These are phyloP conservation scores for Motacilla tschutschensis DNA, from an alignment of 2,113 vertebrate genomes.

Conservation along the genomic window DNA sequence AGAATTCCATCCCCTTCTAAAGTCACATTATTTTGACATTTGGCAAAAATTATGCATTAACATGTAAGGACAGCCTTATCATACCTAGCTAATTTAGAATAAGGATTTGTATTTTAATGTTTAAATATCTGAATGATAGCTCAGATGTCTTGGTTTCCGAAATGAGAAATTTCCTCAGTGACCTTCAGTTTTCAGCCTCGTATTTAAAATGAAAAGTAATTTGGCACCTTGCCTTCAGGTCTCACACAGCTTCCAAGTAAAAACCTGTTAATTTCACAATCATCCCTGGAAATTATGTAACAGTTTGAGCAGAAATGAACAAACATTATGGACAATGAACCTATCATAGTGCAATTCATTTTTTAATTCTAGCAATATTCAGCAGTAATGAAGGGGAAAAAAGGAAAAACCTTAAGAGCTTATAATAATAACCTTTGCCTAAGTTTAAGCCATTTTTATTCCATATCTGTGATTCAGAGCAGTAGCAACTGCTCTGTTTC, in stretches of 20 bases:
- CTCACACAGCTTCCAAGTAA: background rate
- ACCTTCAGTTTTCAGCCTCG: slow-evolving; percentile 32
- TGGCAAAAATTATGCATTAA: background rate
- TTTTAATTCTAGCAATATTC: slow-evolving; percentile 21
- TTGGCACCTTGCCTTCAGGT: slow-evolving; percentile 1
- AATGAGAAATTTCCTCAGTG: slow-evolving; percentile 13
- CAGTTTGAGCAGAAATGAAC: slow-evolving; percentile 46
- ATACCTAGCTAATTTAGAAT: background rate
- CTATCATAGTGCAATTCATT: slow-evolving; percentile 38
- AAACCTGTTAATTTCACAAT: slow-evolving; percentile 51
- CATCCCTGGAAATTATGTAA: slow-evolving; percentile 42
- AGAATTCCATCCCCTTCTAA: background rate
- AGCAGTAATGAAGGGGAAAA: slow-evolving; percentile 28
- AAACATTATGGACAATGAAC: slow-evolving; percentile 48
- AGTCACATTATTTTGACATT: background rate
- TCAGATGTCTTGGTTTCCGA: background rate
- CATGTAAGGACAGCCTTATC: background rate
- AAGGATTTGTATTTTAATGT: background rate
- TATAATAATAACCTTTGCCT: slow-evolving; percentile 35
- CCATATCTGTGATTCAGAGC: background rate
- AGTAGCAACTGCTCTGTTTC: background rate
- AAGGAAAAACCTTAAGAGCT: slow-evolving; percentile 40
- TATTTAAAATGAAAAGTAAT: slow-evolving; percentile 31
- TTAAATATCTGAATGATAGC: background rate
- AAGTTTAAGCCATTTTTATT: slow-evolving; percentile 39